A percentile compares a stretch with the other conserved stretches of the same genome.
Evolutionary conservation across 2,888 invertebrate species (phyloP).

Genomic region (Macrosoma leucophasiata): DNA sequence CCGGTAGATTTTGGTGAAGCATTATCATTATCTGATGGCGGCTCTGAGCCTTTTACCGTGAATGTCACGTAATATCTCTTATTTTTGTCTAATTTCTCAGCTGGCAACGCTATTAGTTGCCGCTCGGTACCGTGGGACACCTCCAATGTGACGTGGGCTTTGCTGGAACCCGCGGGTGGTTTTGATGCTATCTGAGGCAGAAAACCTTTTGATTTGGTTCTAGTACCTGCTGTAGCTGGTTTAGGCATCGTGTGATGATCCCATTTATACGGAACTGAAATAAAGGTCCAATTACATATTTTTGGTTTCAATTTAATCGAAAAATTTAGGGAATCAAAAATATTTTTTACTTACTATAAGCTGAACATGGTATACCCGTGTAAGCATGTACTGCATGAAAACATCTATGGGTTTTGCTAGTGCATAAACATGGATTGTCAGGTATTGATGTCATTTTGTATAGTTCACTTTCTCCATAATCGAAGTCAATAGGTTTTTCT

Average conservation of each 20-base stretch:
- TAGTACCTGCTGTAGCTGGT: conserved; percentile 73
- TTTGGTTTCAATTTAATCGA: no score
- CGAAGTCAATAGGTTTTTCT: conserved; percentile 69
- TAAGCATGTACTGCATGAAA: conserved; percentile 94
- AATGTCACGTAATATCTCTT: conserved; percentile 95
- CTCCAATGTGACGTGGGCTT: conserved; percentile 82
- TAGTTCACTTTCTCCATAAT: conserved; percentile 68
- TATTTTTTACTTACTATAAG: conserved; percentile 82
- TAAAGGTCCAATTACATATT: background rate
- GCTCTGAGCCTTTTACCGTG: conserved; percentile 86
- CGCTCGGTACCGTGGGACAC: conserved; percentile 89
- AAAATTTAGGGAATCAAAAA: conserved; percentile 1
- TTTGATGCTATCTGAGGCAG: conserved; percentile 80
- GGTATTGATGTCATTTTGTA: conserved; percentile 79
- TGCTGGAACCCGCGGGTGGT: conserved; percentile 48
- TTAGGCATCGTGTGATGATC: conserved; percentile 88
- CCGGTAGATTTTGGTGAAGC: conserved; percentile 54
- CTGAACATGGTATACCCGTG: conserved; percentile 91
- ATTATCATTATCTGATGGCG: conserved; percentile 72
- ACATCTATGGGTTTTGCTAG: conserved; percentile 91
- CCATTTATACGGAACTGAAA: conserved; percentile 81
- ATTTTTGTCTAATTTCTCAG: conserved; percentile 89
- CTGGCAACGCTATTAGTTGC: conserved; percentile 90
- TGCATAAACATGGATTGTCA: conserved; percentile 88
- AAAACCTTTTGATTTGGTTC: conserved; percentile 72